Percentiles rank a stretch among this genome's conserved stretches.
Conservation (phyloP, 2,797 vertebrate species). For the Erethizon dorsatum region DNA sequence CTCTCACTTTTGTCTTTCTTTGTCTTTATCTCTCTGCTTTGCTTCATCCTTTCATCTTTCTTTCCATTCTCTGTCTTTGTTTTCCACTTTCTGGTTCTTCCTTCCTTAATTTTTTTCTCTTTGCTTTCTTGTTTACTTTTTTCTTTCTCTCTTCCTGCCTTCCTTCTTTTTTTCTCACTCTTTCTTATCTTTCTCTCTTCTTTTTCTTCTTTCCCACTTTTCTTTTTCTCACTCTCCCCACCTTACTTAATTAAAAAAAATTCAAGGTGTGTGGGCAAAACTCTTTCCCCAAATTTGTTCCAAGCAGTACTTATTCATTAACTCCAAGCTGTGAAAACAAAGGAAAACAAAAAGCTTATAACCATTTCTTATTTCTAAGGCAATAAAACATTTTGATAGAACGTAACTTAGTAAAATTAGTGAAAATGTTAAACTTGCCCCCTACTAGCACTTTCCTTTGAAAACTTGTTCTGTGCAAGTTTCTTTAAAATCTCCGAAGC, state of each 20-base stretch:
- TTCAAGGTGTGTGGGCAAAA: slow-evolving; percentile 31
- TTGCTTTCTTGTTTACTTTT: not conserved
- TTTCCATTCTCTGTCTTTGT: not conserved
- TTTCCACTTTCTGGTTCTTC: not conserved
- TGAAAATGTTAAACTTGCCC: slow-evolving; percentile 84
- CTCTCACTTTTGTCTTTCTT: not conserved
- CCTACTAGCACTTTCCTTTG: slow-evolving; percentile 67
- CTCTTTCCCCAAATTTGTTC: not conserved
- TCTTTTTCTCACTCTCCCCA: no score
- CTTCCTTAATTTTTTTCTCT: not conserved
- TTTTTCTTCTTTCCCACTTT: not conserved
- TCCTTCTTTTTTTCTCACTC: rapidly evolving
- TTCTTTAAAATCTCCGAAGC: slow-evolving; percentile 88
- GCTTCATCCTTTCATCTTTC: rapidly evolving
- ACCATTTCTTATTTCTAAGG: slow-evolving; percentile 80
- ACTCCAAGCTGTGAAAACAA: slow-evolving; percentile 52
- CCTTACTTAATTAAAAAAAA: not conserved
- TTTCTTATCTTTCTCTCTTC: no score
- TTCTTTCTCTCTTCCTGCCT: no score
- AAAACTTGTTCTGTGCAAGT: slow-evolving; percentile 88
- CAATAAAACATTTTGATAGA: slow-evolving; percentile 86
- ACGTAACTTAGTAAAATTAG: slow-evolving; percentile 87
- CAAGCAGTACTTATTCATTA: not conserved
- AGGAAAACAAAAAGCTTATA: slow-evolving; percentile 76
- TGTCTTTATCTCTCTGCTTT: not conserved